Percentiles rank a stretch among this genome's conserved stretches.
Conservation (phyloP, 2,888 invertebrate species). For the Lissonota sp. region DNA sequence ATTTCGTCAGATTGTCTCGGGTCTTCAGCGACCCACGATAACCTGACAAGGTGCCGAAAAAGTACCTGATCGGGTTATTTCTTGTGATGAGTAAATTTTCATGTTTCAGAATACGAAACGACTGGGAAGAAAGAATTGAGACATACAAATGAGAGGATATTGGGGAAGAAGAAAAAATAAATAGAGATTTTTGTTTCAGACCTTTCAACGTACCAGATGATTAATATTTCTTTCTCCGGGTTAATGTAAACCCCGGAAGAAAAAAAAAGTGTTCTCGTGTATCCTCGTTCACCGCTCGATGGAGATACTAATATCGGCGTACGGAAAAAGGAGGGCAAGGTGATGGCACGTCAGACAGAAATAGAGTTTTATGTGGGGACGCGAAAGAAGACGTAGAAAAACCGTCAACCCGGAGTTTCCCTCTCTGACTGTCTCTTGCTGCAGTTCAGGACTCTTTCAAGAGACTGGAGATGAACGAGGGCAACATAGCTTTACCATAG, state of each 20-base stretch:
- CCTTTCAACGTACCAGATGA: conserved; percentile 43
- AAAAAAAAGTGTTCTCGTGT: conserved; percentile 31
- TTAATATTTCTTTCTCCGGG: conserved; percentile 41
- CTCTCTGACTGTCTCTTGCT: background rate
- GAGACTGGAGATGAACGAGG: conserved; percentile 42
- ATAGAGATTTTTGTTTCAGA: conserved; percentile 34
- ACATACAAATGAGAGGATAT: too few species aligned
- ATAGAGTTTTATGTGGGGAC: conserved; percentile 64
- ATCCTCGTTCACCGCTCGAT: conserved; percentile 53
- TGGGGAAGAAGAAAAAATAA: background rate
- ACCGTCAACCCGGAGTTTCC: conserved; percentile 34
- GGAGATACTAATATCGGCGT: conserved; percentile 62
- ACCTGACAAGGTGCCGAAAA: too few species aligned
- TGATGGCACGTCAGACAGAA: conserved; percentile 68
- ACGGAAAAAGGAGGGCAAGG: conserved; percentile 66
- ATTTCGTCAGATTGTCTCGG: too few species aligned
- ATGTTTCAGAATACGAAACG: too few species aligned
- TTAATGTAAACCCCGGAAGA: conserved; percentile 18
- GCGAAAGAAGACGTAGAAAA: conserved; percentile 48
- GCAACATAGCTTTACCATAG: background rate
- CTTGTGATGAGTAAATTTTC: too few species aligned
- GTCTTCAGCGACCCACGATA: too few species aligned
- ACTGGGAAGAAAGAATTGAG: too few species aligned
- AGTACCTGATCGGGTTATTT: too few species aligned
- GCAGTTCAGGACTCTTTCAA: background rate